These are phyloP conservation scores for Mormoops blainvillei DNA, from an alignment of 2,113 vertebrate genomes.

Conservation along the genomic window DNA sequence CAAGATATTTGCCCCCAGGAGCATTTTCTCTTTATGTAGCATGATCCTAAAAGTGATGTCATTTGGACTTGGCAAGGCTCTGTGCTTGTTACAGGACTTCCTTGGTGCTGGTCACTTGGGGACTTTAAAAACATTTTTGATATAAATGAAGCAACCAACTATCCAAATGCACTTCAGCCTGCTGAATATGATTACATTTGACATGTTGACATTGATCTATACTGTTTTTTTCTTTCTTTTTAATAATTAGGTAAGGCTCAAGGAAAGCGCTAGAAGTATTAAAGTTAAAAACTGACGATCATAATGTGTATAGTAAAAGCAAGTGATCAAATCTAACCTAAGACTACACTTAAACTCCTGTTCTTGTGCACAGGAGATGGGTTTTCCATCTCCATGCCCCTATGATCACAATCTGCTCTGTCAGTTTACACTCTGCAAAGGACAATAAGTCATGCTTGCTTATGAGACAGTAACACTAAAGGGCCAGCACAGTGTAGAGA, in stretches of 20 bases:
- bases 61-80: constrained; percentile 73
- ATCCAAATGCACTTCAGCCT: constrained; percentile 61
- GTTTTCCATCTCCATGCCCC: not conserved
- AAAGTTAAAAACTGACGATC: not conserved
- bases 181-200: constrained; percentile 46
- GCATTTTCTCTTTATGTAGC: constrained; percentile 73
- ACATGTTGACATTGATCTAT: constrained; percentile 60
- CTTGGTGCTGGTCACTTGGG: constrained; percentile 53
- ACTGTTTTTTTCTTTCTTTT: constrained; percentile 28
- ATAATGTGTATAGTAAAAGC: not conserved
- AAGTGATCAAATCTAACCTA: not conserved
- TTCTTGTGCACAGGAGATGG: not conserved
- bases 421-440: not conserved
- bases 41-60: constrained; percentile 76
- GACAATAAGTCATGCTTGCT: not conserved
- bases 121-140: not conserved
- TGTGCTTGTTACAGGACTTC: constrained; percentile 72
- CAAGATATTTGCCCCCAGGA: constrained; percentile 68
- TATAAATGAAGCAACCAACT: constrained; percentile 53
- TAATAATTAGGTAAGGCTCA: constrained; percentile 29
- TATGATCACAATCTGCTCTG: not conserved
- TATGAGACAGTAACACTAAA: not conserved
- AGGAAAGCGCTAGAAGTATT: not conserved
- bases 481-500: constrained; percentile 18
- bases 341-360: not conserved